These are phyloP conservation scores for Oxyruncus cristatus DNA, from an alignment of 2,113 vertebrate genomes.

Conservation along the genomic window DNA sequence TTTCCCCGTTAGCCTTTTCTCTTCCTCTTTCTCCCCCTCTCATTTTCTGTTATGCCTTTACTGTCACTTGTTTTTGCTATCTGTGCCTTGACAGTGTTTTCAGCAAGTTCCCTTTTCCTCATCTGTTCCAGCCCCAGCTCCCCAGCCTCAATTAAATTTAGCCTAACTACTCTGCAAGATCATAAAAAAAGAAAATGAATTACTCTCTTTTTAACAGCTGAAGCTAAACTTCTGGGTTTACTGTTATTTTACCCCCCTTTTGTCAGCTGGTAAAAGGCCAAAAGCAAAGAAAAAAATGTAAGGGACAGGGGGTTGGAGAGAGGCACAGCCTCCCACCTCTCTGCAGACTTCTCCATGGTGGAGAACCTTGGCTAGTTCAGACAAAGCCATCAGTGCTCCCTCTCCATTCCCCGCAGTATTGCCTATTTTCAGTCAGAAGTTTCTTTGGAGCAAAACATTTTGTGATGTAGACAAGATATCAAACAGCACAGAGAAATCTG, in stretches of 20 bases:
- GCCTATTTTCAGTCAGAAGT: background rate
- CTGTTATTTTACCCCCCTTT: background rate
- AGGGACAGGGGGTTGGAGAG: background rate
- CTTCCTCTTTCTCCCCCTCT: background rate
- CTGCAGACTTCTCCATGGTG: background rate
- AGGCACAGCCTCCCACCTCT: background rate
- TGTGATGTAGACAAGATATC: background rate
- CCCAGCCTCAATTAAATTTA: conserved; percentile 11
- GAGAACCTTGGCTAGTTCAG: background rate
- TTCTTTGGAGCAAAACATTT: background rate
- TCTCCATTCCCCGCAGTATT: background rate
- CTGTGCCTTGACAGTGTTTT: conserved; percentile 2
- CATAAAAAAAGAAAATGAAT: background rate
- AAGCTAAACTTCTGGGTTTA: background rate
- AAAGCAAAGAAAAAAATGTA: background rate
- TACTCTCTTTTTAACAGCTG: background rate
- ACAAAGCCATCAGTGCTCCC: background rate
- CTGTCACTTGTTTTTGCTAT: background rate
- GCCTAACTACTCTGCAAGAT: background rate
- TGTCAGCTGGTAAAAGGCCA: background rate
- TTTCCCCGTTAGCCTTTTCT: background rate
- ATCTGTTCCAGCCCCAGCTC: background rate
- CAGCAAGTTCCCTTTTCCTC: conserved; percentile 35
- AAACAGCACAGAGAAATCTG: background rate
- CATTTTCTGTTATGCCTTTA: conserved; percentile 24